phyloP scores from a whole-genome alignment of 2,888 invertebrate genomes.

The Synanthedon formicaeformis region DNA sequence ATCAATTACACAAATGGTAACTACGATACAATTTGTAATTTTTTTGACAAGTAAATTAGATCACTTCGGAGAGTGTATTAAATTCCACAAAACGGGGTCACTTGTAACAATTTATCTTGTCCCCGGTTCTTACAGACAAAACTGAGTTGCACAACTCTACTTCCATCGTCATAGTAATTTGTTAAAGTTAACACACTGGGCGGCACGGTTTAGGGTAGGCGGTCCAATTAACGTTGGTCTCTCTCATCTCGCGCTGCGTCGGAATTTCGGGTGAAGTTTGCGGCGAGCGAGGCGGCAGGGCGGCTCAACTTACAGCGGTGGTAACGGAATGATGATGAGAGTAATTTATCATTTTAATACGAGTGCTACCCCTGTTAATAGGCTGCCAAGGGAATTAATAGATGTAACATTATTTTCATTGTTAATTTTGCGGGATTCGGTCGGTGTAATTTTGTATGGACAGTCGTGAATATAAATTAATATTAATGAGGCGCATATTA shows the following conservation, averaged over 20 bases:
- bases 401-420: slow-evolving; percentile 60
- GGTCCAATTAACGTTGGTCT: slow-evolving; percentile 26
- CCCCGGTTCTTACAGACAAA: slow-evolving; percentile 29
- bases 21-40: too few relatives aligned
- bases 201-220: slow-evolving; percentile 44
- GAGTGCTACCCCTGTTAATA: slow-evolving; percentile 58
- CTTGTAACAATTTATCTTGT: slow-evolving; percentile 49
- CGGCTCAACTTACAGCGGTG: slow-evolving; percentile 21
- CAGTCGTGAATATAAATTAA: slow-evolving; percentile 29
- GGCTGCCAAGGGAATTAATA: slow-evolving; percentile 60
- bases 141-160: slow-evolving; percentile 41
- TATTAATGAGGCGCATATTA: slow-evolving; percentile 1
- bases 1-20: too few relatives aligned
- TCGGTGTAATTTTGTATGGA: slow-evolving; percentile 29
- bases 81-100: slow-evolving; percentile 46
- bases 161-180: slow-evolving; percentile 56
- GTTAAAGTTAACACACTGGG: slow-evolving; percentile 60
- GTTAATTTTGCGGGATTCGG: slow-evolving; percentile 15
- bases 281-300: slow-evolving; percentile 8
- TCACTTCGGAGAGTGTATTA: slow-evolving; percentile 18
- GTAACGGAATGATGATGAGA: slow-evolving; percentile 51
- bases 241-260: slow-evolving; percentile 5
- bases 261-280: neutral
- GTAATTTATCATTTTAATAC: slow-evolving; percentile 68
- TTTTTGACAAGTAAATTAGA: too few relatives aligned